A percentile compares a stretch with the other conserved stretches of the same genome.
Conservation (phyloP, 1,140 invertebrate genomes). For the Leptopilina boulardi region DNA sequence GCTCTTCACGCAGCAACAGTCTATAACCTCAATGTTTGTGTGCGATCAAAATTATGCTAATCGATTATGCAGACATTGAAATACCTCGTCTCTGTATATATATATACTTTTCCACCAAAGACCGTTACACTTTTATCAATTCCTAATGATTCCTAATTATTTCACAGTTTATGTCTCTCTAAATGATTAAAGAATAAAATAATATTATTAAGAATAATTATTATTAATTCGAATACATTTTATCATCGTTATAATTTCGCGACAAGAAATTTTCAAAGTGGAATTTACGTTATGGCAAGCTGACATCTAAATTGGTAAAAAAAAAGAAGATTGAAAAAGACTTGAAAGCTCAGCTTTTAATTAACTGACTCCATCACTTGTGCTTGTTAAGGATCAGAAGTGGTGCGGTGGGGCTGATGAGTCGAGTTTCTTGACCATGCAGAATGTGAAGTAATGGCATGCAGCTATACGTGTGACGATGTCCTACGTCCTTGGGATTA, state of each 20-base stretch:
- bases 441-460: constrained; percentile 30
- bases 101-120: neutral
- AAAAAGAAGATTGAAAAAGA: neutral
- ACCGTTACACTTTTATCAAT: neutral
- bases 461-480: constrained; percentile 32
- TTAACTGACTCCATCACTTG: constrained; percentile 22
- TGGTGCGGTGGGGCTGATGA: constrained; percentile 2
- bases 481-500: constrained; percentile 20
- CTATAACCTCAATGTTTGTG: neutral
- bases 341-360: constrained; percentile 23
- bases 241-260: neutral
- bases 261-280: neutral
- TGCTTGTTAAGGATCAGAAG: constrained; percentile 19
- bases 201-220: neutral
- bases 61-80: neutral
- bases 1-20: constrained; percentile 12
- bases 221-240: neutral
- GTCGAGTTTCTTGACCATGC: constrained; percentile 24
- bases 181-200: neutral
- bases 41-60: constrained; percentile 26
- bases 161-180: constrained; percentile 9
- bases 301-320: neutral
- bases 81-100: neutral
- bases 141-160: constrained; percentile 24
- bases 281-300: neutral